Evolutionary conservation across 2,888 invertebrate genomes (phyloP).

Genomic region (Ichneumoninae sp.): DNA sequence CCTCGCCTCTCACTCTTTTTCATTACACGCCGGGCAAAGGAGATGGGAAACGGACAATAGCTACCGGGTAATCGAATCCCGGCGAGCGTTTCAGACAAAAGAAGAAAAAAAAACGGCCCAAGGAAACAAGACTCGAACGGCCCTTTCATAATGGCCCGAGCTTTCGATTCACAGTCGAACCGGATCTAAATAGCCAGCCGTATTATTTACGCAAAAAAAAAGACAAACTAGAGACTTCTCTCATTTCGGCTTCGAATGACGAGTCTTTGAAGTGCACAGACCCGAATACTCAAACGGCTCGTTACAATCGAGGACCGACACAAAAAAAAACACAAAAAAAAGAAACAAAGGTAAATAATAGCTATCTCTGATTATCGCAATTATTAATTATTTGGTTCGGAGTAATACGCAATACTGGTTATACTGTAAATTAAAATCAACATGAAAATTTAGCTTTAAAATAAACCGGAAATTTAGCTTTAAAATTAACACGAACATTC

Average conservation of each 20-base stretch:
- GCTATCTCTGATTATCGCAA: too few species aligned
- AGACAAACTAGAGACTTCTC: not conserved
- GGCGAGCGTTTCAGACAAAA: conserved; percentile 29
- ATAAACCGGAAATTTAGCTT: too few species aligned
- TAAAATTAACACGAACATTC: too few species aligned
- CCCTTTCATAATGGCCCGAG: not conserved
- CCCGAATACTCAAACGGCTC: too few species aligned
- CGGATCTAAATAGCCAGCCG: conserved; percentile 7
- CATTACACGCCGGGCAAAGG: conserved; percentile 38
- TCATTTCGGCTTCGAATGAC: not conserved
- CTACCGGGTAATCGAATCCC: conserved; percentile 50
- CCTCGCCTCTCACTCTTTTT: conserved; percentile 34
- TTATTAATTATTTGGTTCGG: too few species aligned
- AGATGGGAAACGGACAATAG: conserved; percentile 44
- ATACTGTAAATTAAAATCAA: too few species aligned
- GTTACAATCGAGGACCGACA: too few species aligned
- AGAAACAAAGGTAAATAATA: too few species aligned
- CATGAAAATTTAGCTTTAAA: too few species aligned
- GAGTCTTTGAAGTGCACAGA: not conserved
- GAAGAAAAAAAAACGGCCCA: not conserved
- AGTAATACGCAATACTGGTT: too few species aligned
- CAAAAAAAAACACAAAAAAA: too few species aligned
- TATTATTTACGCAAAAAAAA: conserved; percentile 7
- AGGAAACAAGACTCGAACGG: not conserved
- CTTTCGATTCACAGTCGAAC: conserved; percentile 16